Percentiles rank a stretch among this genome's conserved stretches.
phyloP scores from a whole-genome alignment of 2,797 vertebrate species.

The Balearica regulorum region DNA sequence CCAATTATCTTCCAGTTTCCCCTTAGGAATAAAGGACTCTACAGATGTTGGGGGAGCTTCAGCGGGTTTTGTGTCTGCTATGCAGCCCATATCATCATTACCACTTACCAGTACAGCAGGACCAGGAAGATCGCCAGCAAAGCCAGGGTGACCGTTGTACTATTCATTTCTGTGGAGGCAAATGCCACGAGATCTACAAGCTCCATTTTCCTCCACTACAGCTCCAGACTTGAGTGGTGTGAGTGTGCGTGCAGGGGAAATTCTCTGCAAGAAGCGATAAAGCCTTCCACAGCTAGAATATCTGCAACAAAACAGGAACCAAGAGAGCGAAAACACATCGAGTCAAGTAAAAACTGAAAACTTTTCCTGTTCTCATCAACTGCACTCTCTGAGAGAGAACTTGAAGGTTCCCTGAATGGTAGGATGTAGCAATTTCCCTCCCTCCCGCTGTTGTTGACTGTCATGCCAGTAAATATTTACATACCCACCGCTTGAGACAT shows the following conservation, averaged over 20 bases:
- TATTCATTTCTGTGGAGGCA: conserved; percentile 12
- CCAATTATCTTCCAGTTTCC: not conserved
- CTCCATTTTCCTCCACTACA: conserved; percentile 59
- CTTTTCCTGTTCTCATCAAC: conserved; percentile 22
- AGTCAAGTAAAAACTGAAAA: not conserved
- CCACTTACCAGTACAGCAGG: conserved; percentile 78
- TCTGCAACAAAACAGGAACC: conserved; percentile 55
- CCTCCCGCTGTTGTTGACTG: conserved; percentile 43
- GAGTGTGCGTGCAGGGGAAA: not conserved
- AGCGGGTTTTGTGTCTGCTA: not conserved
- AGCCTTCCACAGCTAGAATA: not conserved
- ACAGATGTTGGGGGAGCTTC: not conserved
- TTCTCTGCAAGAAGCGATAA: not conserved
- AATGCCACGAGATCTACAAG: not conserved
- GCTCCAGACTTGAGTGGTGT: not conserved
- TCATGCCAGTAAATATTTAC: conserved; percentile 74
- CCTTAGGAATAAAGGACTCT: not conserved
- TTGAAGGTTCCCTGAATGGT: conserved; percentile 41
- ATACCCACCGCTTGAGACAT: conserved; percentile 39
- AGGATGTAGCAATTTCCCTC: conserved; percentile 62
- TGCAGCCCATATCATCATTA: accelerated
- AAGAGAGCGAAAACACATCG: not conserved
- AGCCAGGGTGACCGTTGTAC: conserved; percentile 42
- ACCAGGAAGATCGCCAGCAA: conserved; percentile 46
- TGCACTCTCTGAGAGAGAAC: conserved; percentile 47